These are phyloP conservation scores for Abscondita cerata DNA, from an alignment of 2,888 invertebrate species.

Conservation along the genomic window DNA sequence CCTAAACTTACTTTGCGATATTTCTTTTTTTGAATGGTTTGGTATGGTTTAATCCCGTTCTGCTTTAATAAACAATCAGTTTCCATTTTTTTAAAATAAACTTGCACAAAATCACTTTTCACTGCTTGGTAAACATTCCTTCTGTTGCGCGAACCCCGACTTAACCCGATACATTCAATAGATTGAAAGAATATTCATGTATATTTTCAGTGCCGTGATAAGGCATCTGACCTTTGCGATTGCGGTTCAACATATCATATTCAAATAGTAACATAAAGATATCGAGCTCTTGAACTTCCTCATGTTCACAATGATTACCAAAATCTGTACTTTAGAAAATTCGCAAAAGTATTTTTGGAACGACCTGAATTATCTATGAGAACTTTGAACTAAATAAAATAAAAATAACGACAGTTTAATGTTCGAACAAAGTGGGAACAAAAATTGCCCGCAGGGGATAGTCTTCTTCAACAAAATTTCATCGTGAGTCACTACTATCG, in stretches of 20 bases:
- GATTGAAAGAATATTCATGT: conserved; percentile 1
- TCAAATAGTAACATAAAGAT: background rate
- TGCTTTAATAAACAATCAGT: conserved; percentile 26
- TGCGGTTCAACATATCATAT: conserved; percentile 2
- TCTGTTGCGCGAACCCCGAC: background rate
- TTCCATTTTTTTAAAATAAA: conserved; percentile 22
- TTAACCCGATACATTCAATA: background rate
- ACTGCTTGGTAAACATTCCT: background rate
- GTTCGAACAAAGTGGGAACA: background rate
- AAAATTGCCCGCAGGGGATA: no score
- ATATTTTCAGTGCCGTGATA: conserved; percentile 7
- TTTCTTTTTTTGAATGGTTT: background rate
- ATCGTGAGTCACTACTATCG: no score
- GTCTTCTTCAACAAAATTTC: no score
- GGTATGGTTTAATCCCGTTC: conserved; percentile 10
- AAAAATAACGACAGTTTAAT: background rate
- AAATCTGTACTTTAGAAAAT: no score
- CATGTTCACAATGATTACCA: no score
- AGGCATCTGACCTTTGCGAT: conserved; percentile 17
- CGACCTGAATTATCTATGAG: no score
- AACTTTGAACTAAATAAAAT: no score
- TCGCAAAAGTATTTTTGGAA: no score
- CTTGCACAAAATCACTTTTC: conserved; percentile 4
- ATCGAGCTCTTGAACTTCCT: background rate
- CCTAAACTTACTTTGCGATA: background rate